Conservation (phyloP, 2,113 vertebrate genomes). For the Choloepus hoffmanni region DNA sequence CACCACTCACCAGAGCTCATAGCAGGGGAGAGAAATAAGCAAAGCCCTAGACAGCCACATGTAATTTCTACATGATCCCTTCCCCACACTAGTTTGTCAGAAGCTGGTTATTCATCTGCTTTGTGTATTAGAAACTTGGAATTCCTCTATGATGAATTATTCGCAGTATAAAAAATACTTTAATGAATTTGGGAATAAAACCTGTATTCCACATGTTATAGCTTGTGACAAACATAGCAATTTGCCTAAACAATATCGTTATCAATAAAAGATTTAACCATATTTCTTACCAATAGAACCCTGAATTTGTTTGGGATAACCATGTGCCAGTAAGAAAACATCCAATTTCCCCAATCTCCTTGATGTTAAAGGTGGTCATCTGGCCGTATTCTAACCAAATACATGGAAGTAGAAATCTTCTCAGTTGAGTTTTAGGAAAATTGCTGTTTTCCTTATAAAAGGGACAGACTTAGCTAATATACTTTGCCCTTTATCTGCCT, state of each 20-base stretch:
- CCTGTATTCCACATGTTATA: not conserved
- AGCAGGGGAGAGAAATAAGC: not conserved
- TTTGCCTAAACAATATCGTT: not conserved
- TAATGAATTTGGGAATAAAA: not conserved
- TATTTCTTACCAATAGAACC: not conserved
- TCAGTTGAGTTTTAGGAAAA: conserved; percentile 9
- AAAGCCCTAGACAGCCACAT: not conserved
- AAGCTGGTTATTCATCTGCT: not conserved
- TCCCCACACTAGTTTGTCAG: not conserved
- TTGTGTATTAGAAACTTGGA: not conserved
- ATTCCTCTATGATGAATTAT: not conserved
- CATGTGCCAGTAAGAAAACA: not conserved
- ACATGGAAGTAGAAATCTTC: not conserved
- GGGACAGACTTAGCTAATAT: not conserved
- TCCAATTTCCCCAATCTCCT: not conserved
- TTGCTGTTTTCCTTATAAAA: not conserved
- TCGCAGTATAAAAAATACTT: not conserved
- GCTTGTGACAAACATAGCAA: not conserved
- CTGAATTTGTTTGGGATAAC: not conserved
- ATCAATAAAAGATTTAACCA: not conserved
- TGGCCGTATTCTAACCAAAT: not conserved
- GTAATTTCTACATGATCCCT: not conserved
- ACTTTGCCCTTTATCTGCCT: not conserved
- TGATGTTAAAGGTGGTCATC: not conserved
- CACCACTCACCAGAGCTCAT: not conserved